Conservation (phyloP, 2,888 invertebrate species). For the Drosophila neonasuta region DNA sequence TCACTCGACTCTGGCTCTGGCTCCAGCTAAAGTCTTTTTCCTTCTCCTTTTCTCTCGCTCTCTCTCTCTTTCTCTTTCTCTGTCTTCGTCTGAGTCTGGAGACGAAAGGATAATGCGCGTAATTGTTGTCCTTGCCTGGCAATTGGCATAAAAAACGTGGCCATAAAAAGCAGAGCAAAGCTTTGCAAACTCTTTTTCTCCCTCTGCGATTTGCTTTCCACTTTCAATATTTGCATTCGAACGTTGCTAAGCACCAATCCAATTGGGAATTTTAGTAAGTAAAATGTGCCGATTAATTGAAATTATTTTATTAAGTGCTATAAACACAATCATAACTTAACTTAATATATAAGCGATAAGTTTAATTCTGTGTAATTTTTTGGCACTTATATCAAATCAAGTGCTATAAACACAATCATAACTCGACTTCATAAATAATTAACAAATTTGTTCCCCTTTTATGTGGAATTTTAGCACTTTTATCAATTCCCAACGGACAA, state of each 20-base stretch:
- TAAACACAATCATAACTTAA: not conserved
- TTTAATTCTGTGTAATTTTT: not conserved
- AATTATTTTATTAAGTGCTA: not conserved
- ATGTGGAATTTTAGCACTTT: slow-evolving; percentile 5
- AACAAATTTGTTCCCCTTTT: not conserved
- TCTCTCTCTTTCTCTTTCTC: not conserved
- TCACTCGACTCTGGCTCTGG: slow-evolving; percentile 47
- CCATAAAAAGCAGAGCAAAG: slow-evolving; percentile 16
- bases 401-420: not conserved
- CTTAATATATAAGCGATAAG: not conserved
- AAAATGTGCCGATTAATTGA: not conserved
- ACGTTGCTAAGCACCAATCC: slow-evolving; percentile 2
- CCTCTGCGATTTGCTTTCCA: not conserved
- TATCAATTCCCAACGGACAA: slow-evolving; percentile 31
- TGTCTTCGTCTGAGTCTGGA: slow-evolving; percentile 35
- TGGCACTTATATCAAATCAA: slow-evolving; percentile 22
- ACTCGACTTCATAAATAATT: not conserved
- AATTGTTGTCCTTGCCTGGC: slow-evolving; percentile 68
- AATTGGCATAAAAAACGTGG: slow-evolving; percentile 42
- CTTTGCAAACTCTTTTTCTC: not conserved
- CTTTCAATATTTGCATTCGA: slow-evolving; percentile 15
- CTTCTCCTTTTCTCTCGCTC: not conserved
- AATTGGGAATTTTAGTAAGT: slow-evolving; percentile 7
- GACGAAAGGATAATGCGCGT: slow-evolving; percentile 70
- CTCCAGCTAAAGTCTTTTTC: not conserved